A percentile compares a stretch with the other conserved stretches of the same genome.
Conservation (phyloP, 2,797 vertebrate species). For the Hydrolagus colliei region DNA sequence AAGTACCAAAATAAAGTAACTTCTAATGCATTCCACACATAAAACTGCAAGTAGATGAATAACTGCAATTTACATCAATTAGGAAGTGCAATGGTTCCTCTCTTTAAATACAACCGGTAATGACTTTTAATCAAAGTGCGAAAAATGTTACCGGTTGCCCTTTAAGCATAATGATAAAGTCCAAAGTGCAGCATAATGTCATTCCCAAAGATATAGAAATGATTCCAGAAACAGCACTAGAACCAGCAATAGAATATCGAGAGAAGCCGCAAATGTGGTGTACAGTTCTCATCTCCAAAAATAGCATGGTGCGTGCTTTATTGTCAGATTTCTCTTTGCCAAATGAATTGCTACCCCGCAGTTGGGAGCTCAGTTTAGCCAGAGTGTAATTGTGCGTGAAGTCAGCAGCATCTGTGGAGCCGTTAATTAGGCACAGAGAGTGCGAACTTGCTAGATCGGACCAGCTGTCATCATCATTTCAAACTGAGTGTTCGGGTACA, state of each 20-base stretch:
- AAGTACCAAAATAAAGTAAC: too few relatives aligned
- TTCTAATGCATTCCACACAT: too few relatives aligned
- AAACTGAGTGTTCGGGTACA: neutral
- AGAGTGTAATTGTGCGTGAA: constrained; percentile 50
- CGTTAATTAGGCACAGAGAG: constrained; percentile 38
- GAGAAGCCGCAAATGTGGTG: neutral
- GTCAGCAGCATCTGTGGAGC: constrained; percentile 44
- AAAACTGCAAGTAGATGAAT: too few relatives aligned
- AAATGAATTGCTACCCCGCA: constrained; percentile 47
- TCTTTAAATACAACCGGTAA: neutral
- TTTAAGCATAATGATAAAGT: neutral
- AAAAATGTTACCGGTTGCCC: neutral
- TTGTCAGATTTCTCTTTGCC: constrained; percentile 46
- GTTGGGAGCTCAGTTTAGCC: constrained; percentile 45
- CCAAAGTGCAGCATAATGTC: neutral
- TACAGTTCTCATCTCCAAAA: constrained; percentile 34
- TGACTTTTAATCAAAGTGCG: neutral
- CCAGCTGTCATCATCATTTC: constrained; percentile 26
- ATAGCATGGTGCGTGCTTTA: constrained; percentile 41
- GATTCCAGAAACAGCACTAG: neutral
- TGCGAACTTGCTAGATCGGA: neutral
- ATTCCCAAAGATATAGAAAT: neutral
- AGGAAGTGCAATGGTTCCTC: neutral
- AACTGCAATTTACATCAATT: neutral
- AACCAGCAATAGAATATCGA: neutral